Evolutionary conservation across 1,140 invertebrate species (phyloP).

Genomic region (Danaus plexippus): DNA sequence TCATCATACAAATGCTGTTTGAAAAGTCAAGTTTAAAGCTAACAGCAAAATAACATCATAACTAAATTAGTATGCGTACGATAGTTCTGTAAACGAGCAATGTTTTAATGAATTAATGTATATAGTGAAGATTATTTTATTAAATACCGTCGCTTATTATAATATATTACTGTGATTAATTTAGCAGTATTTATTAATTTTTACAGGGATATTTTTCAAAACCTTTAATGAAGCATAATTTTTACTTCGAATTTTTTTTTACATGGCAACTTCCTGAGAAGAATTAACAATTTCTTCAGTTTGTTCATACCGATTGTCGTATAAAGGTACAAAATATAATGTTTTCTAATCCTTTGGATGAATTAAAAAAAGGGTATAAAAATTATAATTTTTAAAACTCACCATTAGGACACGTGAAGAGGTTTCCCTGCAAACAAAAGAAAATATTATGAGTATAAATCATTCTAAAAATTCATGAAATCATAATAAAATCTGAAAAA

Average conservation of each 20-base stretch:
- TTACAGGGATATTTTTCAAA: no score
- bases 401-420: slow-evolving; percentile 80
- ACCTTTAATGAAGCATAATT: no score
- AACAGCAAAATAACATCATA: no score
- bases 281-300: no score
- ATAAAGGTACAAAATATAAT: background rate
- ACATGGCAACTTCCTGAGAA: no score
- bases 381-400: slow-evolving; percentile 48
- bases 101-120: slow-evolving; percentile 6
- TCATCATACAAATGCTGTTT: slow-evolving; percentile 28
- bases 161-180: background rate
- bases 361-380: background rate
- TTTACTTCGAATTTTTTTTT: no score
- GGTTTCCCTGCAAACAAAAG: slow-evolving; percentile 74
- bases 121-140: slow-evolving; percentile 4
- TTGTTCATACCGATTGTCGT: background rate
- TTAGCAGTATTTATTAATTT: no score
- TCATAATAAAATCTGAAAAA: background rate
- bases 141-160: background rate
- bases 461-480: no score
- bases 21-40: slow-evolving; percentile 6
- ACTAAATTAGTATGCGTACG: no score
- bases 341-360: background rate
- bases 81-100: no score
- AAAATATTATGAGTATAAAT: slow-evolving; percentile 14